Evolutionary conservation across 2,113 vertebrate genomes (phyloP).

Genomic region (Eulemur macaco): DNA sequence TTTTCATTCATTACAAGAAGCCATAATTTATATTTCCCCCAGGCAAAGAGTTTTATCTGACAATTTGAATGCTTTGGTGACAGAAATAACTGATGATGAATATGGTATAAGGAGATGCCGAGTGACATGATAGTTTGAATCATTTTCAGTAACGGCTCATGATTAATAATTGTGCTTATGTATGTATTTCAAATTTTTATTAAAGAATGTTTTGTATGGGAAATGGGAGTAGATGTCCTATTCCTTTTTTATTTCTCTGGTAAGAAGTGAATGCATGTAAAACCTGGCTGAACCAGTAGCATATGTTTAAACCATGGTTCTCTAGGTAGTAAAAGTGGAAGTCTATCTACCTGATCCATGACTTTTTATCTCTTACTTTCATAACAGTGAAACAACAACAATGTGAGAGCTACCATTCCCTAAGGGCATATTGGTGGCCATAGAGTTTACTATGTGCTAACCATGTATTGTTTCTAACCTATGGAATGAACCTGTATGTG

Average conservation of each 20-base stretch:
- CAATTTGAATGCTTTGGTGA: conserved; percentile 58
- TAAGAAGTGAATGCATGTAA: not conserved
- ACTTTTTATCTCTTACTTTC: not conserved
- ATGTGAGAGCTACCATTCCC: not conserved
- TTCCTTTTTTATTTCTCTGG: not conserved
- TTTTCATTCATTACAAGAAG: conserved; percentile 69
- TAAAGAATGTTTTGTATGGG: not conserved
- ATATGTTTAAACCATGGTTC: not conserved
- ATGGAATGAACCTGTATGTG: not conserved
- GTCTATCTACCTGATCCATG: accelerated
- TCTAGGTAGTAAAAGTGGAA: not conserved
- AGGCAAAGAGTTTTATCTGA: conserved; percentile 61
- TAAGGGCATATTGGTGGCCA: too few species aligned
- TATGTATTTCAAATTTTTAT: conserved; percentile 49
- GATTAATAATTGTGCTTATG: conserved; percentile 36
- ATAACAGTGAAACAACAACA: not conserved
- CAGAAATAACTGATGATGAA: conserved; percentile 63
- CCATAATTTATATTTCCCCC: conserved; percentile 58
- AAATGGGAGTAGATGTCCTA: not conserved
- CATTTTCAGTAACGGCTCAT: conserved; percentile 43
- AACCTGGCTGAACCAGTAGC: not conserved
- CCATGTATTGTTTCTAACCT: not conserved
- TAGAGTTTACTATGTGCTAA: not conserved
- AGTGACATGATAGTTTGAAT: conserved; percentile 34
- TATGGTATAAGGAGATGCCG: conserved; percentile 45